A percentile compares a stretch with the other conserved stretches of the same genome.
These are phyloP conservation scores for Sebastiscus tertius DNA, from an alignment of 2,797 vertebrate species.

Conservation along the genomic window DNA sequence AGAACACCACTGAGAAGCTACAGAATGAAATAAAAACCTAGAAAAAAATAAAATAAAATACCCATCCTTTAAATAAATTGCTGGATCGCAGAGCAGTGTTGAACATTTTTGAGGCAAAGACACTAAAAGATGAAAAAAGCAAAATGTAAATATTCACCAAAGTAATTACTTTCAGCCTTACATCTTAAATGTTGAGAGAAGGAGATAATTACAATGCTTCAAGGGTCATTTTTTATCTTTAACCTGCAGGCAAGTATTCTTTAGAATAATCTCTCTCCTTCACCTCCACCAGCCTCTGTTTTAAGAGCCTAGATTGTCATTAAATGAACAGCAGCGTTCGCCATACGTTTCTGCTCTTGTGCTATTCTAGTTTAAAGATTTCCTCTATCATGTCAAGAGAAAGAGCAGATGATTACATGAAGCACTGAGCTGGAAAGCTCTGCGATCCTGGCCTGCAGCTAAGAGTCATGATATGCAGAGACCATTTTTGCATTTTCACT, in stretches of 20 bases:
- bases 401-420: conserved; percentile 56
- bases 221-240: conserved; percentile 21
- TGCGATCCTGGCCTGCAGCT: conserved; percentile 68
- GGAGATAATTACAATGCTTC: conserved; percentile 22
- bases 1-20: too few relatives aligned
- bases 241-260: conserved; percentile 37
- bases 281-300: conserved; percentile 1
- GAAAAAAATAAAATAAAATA: too few relatives aligned
- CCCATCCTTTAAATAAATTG: background rate
- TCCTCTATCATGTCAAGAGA: conserved; percentile 43
- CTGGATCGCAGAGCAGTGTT: background rate
- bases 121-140: background rate
- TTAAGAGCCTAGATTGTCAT: conserved; percentile 12
- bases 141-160: conserved; percentile 40
- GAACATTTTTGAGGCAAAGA: background rate
- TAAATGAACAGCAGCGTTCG: conserved; percentile 37
- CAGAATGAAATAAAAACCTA: too few relatives aligned
- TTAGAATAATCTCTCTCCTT: conserved; percentile 26
- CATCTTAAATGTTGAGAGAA: conserved; percentile 5
- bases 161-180: conserved; percentile 7
- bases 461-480: conserved; percentile 44
- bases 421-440: conserved; percentile 60
- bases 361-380: conserved; percentile 49
- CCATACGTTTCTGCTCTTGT: conserved; percentile 34
- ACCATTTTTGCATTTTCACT: conserved; percentile 54